Percentiles rank a stretch among this genome's conserved stretches.
Conservation (phyloP, 2,888 invertebrate genomes). For the Lycaena phlaeas region DNA sequence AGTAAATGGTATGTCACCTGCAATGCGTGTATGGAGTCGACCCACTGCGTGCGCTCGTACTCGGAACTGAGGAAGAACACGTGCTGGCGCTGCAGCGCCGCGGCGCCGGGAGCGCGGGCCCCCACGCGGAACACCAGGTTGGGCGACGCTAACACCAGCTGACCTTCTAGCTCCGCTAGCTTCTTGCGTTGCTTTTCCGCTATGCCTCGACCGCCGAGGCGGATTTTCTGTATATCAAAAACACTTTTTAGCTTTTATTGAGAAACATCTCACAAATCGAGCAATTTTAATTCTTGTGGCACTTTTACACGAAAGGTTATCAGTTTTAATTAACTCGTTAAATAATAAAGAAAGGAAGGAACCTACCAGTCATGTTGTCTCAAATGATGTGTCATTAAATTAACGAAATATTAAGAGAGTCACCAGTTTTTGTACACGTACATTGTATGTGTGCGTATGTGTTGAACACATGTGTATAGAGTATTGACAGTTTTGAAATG, state of each 20-base stretch:
- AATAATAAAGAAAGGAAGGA: no score
- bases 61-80: constrained; percentile 94
- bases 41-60: constrained; percentile 95
- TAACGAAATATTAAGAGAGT: no score
- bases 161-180: constrained; percentile 90
- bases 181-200: constrained; percentile 93
- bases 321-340: no score
- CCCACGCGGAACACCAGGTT: constrained; percentile 88
- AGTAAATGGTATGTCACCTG: constrained; percentile 73
- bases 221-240: constrained; percentile 61
- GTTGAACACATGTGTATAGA: no score
- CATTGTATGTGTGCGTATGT: no score
- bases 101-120: constrained; percentile 72
- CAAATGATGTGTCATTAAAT: no score
- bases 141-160: constrained; percentile 91
- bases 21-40: constrained; percentile 89
- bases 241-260: background rate
- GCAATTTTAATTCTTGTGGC: no score
- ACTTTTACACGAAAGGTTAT: no score
- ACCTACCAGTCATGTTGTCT: no score
- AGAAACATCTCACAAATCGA: no score
- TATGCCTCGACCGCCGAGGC: constrained; percentile 72
- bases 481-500: no score
- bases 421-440: no score
- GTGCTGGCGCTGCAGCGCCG: constrained; percentile 76